A percentile compares a stretch with the other conserved stretches of the same genome.
These are phyloP conservation scores for Amphipyra berbera DNA, from an alignment of 2,888 invertebrate genomes.

Conservation along the genomic window DNA sequence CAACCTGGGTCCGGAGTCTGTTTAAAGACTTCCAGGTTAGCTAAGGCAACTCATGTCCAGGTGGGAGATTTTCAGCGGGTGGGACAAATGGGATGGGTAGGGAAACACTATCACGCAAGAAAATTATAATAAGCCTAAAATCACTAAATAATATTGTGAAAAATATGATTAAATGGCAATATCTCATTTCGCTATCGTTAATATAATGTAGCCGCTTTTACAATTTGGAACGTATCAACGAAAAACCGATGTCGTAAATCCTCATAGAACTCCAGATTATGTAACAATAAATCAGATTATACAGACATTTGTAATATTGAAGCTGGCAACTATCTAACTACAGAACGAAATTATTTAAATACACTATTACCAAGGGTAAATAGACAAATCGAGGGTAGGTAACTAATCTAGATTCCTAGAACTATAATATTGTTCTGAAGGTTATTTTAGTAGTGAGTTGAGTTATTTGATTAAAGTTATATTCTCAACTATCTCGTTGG, in stretches of 20 bases:
- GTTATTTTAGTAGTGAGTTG: not conserved
- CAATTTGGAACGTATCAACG: not conserved
- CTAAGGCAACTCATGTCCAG: too few species aligned
- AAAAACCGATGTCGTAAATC: not conserved
- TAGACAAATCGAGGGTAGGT: not conserved
- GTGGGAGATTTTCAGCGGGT: too few species aligned
- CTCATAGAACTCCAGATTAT: not conserved
- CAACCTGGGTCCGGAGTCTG: too few species aligned
- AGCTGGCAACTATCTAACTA: not conserved
- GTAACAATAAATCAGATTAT: not conserved
- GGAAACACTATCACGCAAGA: too few species aligned
- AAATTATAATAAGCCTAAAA: too few species aligned
- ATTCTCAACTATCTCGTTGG: too few species aligned
- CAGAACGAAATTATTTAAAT: constrained; percentile 10
- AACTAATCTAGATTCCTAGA: not conserved
- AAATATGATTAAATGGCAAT: too few species aligned
- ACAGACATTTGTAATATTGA: not conserved
- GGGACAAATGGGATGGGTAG: too few species aligned
- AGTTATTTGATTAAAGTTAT: not conserved
- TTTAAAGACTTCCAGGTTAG: too few species aligned
- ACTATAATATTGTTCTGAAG: constrained; percentile 2
- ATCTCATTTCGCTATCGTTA: too few species aligned
- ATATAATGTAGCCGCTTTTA: too few species aligned
- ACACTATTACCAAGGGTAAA: constrained; percentile 1
- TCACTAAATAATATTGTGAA: too few species aligned